Base-by-base conservation (phyloP, 2,113 vertebrate genomes). In the Hippocampus guttulatus region DNA sequence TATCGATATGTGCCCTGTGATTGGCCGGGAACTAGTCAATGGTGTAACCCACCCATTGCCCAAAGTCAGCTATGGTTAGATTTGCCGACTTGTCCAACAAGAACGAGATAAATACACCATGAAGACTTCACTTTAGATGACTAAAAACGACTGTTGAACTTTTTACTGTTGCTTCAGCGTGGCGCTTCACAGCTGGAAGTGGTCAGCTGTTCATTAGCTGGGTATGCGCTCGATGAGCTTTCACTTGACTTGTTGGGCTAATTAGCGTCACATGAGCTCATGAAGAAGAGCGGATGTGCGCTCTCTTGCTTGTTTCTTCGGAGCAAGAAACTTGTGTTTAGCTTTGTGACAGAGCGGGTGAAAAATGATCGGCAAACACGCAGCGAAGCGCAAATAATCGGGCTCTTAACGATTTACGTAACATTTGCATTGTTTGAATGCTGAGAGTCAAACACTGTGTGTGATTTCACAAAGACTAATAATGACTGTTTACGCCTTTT, bases 211-310 rank as follows among this genome's bases (percentile, higher is more conserved):
- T 65, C 40, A 25, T 65, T 65, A 65, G 41, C 64, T 47, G 15
- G 40, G 20, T 43, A 40, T n/a, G 21, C n/a, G 43, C 64, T 64
- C 38, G 1, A n/a, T 65, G 9, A 27, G 23, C 64, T 65, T 47
- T 25, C 64, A 45, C 64, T 65, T 47, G n/a, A 65, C 41, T 47
- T 47, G 64, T 27, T 23, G 8, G 64, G n/a, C 6, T 65, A 65
- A 65, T 65, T 65, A 49, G 64, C 64, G 64, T 65, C 64, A 65
- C 64, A 65, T 49, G 41, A 65, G n/a, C 47, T 65, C 64, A 47
- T 47, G 23, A 10, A 43, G 4, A 18, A 47, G 23, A 21, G 61
- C 33, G 3, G 61, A 61, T 15, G 40, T 23, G 12, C 38, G 2
- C 18, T n/a, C 25, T 0, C 23, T 38, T 15, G 3, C 25, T 60